Evolutionary conservation across 2,113 vertebrate species (phyloP).

Genomic region (Columba livia): DNA sequence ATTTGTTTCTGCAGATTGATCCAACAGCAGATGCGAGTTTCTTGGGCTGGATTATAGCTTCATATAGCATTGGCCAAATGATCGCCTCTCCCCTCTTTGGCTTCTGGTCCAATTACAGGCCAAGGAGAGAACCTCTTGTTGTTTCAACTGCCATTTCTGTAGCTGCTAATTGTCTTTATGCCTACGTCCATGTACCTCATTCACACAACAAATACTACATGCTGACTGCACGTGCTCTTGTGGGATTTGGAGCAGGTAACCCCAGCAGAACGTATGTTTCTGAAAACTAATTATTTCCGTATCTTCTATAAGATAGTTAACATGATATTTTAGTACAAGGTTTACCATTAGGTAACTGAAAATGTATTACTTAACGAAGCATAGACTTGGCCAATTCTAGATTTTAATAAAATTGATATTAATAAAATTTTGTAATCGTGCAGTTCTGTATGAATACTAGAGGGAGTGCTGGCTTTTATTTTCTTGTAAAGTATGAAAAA

Average conservation of each 20-base stretch:
- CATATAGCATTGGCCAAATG: conserved; percentile 95
- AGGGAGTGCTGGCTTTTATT: neutral
- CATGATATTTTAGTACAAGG: rapidly evolving
- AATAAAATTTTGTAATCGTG: neutral
- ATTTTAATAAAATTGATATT: neutral
- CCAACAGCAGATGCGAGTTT: conserved; percentile 83
- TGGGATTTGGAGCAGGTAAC: conserved; percentile 96
- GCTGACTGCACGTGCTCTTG: conserved; percentile 85
- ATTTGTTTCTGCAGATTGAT: conserved; percentile 82
- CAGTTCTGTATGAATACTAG: neutral
- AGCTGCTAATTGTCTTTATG: conserved; percentile 89
- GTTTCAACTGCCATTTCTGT: conserved; percentile 89
- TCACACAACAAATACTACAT: conserved; percentile 91
- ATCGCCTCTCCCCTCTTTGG: conserved; percentile 92
- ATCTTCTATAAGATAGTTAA: neutral
- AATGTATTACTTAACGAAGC: neutral
- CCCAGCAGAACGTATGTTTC: neutral
- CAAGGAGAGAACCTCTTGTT: conserved; percentile 86
- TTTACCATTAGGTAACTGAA: neutral
- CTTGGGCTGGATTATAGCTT: conserved; percentile 95
- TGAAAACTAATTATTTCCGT: neutral
- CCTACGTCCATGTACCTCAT: conserved; percentile 84
- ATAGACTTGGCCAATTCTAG: rapidly evolving
- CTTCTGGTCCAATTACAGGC: conserved; percentile 92
- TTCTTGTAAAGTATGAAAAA: neutral